These are phyloP conservation scores for Ammodytes dubius DNA, from an alignment of 2,113 vertebrate genomes.

Conservation along the genomic window DNA sequence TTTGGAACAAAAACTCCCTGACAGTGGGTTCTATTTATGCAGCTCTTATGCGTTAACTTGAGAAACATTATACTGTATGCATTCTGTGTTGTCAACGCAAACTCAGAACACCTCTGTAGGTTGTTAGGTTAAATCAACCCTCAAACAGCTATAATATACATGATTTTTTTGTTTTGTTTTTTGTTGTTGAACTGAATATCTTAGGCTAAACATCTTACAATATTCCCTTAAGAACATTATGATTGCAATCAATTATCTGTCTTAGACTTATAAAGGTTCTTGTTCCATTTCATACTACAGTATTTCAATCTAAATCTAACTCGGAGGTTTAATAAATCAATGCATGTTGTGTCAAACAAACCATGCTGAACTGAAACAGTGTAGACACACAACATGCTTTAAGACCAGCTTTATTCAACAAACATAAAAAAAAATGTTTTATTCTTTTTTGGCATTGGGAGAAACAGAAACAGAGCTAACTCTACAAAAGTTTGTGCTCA, in stretches of 20 bases:
- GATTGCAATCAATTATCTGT: background rate
- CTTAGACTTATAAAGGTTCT: background rate
- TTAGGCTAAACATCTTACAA: background rate
- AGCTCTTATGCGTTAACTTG: background rate
- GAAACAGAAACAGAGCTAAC: background rate
- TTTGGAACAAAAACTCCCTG: slow-evolving; percentile 1
- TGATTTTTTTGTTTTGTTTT: background rate
- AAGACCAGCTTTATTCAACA: background rate
- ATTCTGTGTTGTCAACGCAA: background rate
- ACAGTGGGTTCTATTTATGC: background rate
- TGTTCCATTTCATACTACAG: background rate
- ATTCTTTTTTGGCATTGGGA: background rate
- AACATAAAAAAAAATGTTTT: background rate
- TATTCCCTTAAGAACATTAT: background rate
- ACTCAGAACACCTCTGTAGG: background rate
- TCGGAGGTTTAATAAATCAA: background rate
- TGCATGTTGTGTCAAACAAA: background rate
- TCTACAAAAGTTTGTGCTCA: background rate
- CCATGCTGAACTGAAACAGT: background rate
- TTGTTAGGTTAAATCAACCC: background rate
- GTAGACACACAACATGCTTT: background rate
- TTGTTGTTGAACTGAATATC: background rate
- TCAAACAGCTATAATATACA: background rate
- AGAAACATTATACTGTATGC: background rate
- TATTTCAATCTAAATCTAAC: background rate